A percentile compares a stretch with the other conserved stretches of the same genome.
Evolutionary conservation across 2,113 vertebrate genomes (phyloP).

Genomic region (Syngnathus typhle): DNA sequence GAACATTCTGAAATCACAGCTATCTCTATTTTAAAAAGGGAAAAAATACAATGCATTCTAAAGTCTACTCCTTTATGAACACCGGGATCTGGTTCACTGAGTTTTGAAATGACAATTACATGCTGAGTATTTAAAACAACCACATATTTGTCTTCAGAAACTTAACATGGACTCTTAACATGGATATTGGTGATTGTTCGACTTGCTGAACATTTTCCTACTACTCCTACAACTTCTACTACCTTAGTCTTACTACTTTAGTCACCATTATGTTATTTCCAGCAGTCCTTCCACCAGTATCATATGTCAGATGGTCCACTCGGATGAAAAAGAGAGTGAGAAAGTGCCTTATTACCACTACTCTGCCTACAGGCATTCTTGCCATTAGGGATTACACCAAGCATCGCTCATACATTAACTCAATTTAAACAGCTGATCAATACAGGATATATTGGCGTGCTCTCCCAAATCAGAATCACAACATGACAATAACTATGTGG

Average conservation of each 20-base stretch:
- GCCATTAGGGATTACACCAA: slow-evolving; percentile 58
- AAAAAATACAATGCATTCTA: no score
- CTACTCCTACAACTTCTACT: not conserved
- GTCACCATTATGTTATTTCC: slow-evolving; percentile 22
- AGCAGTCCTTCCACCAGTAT: slow-evolving; percentile 47
- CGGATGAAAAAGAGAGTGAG: slow-evolving; percentile 60
- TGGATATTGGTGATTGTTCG: slow-evolving; percentile 10
- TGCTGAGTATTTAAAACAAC: no score
- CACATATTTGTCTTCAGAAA: no score
- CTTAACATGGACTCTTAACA: not conserved
- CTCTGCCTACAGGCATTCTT: slow-evolving; percentile 56
- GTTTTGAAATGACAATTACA: no score
- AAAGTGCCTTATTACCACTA: slow-evolving; percentile 58
- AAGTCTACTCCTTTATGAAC: no score
- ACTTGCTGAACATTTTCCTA: not conserved
- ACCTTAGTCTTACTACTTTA: slow-evolving; percentile 9
- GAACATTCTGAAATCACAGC: no score
- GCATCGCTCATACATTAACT: slow-evolving; percentile 65
- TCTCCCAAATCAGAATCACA: slow-evolving; percentile 37
- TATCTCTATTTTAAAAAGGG: no score
- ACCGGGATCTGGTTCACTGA: no score
- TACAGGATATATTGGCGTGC: slow-evolving; percentile 52
- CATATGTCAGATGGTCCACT: slow-evolving; percentile 62
- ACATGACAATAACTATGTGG: slow-evolving; percentile 35
- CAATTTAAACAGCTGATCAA: slow-evolving; percentile 62